phyloP scores from a whole-genome alignment of 1,140 invertebrate species.

The Bursaphelenchus mucronatus region DNA sequence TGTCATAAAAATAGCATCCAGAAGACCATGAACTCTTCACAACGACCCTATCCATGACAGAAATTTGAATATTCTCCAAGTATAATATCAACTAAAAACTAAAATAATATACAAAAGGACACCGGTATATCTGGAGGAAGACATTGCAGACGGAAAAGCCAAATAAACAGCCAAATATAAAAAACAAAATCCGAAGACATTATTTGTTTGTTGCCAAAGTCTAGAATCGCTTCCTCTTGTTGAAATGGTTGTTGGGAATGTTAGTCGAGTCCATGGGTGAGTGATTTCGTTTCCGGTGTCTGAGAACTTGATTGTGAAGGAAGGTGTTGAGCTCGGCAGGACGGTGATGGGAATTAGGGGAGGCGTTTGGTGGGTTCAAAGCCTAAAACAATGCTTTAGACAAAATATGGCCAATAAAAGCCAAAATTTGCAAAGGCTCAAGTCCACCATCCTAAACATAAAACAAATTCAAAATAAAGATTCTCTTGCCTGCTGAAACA shows the following conservation, averaged over 20 bases:
- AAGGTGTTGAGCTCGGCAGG: slow-evolving; percentile 48
- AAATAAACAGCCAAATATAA: too few relatives aligned
- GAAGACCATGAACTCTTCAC: too few relatives aligned
- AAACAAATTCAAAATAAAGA: neutral
- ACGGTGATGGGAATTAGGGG: slow-evolving; percentile 29
- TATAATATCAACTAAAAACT: too few relatives aligned
- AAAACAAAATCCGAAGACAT: too few relatives aligned
- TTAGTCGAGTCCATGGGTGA: slow-evolving; percentile 39
- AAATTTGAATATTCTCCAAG: too few relatives aligned
- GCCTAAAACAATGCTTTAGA: slow-evolving; percentile 35
- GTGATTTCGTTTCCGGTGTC: slow-evolving; percentile 52
- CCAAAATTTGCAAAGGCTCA: neutral
- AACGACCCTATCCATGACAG: too few relatives aligned
- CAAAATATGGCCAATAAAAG: slow-evolving; percentile 9
- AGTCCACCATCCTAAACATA: slow-evolving; percentile 5
- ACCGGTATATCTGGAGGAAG: too few relatives aligned
- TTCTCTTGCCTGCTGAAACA: slow-evolving; percentile 50
- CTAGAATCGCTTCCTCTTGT: slow-evolving; percentile 41
- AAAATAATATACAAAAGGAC: too few relatives aligned
- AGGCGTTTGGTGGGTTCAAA: slow-evolving; percentile 25
- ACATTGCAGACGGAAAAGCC: too few relatives aligned
- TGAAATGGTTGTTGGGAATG: slow-evolving; percentile 12
- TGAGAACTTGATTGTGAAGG: slow-evolving; percentile 41
- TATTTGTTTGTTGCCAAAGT: too few relatives aligned
- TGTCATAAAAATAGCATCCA: too few relatives aligned